Evolutionary conservation across 2,113 vertebrate genomes (phyloP).

Genomic region (Grus americana): DNA sequence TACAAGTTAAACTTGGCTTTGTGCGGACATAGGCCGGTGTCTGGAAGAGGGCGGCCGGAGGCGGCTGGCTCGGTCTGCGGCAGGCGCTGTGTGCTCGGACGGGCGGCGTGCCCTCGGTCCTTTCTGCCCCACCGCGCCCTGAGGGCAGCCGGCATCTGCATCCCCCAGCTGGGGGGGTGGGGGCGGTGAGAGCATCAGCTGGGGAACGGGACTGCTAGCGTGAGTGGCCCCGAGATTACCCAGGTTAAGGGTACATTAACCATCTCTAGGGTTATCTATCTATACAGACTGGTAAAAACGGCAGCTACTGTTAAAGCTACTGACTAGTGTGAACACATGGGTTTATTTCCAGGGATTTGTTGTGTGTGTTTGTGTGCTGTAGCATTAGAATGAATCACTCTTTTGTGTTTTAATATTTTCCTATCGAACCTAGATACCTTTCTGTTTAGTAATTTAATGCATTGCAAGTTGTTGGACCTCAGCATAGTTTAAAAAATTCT

Average conservation of each 20-base stretch:
- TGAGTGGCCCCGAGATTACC: background rate
- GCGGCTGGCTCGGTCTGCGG: background rate
- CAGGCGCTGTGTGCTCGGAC: background rate
- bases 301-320: no score
- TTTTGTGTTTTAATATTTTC: background rate
- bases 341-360: no score
- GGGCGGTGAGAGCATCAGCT: background rate
- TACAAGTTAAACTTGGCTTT: background rate
- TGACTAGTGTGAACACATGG: no score
- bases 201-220: background rate
- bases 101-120: background rate
- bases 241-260: rapidly evolving
- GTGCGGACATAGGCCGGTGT: no score
- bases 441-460: background rate
- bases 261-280: rapidly evolving
- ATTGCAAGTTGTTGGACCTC: background rate
- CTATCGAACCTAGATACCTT: background rate
- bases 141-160: no score
- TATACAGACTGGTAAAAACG: background rate
- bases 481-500: background rate
- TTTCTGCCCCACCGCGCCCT: background rate
- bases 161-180: background rate
- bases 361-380: no score
- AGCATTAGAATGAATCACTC: background rate
- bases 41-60: background rate